Base-by-base conservation (phyloP, 2,113 vertebrate genomes). In the Pantherophis guttatus region DNA sequence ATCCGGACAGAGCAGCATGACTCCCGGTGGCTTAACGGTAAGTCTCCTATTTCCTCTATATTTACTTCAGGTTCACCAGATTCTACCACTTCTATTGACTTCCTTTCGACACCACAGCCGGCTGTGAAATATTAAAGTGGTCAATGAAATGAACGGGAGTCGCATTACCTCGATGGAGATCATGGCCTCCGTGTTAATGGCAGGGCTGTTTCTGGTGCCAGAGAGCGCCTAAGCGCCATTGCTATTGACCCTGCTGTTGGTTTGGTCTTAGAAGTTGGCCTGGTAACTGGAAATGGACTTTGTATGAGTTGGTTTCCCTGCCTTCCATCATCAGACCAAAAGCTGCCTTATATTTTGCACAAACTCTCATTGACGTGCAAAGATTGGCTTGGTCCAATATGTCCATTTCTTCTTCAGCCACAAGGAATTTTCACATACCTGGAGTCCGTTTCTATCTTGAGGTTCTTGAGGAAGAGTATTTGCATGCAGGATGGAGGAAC, bases 1-100 rank as follows among this genome's bases (percentile, higher is more conserved):
- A 99, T 99, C 97, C 98, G 99, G 95, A 99, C 99, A 0, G 99
- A 99, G 96, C 99, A 99, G 96, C 99, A 99, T 4, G 99, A 99
- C 94, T 99, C 99, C 86, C 97, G 99, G 44, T 99, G 99, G 99
- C 98, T 99, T 54, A 99, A 99, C 91, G 99, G 99, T 99, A 99
- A 97, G 98, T 97, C 94, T 94, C 86, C 57, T 48, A 0, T 62
- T 17, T 55, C 88, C 95, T 90, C 62, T 91, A n/a, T 89, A 4
- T 23, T 26, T 52, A 12, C 26, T 62, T 65, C 23, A 11, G 5
- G 29, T 50, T 29, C 19, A 21, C 15, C 53, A n/a, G 50, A 90
- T 15, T 1, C 93, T 91, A 92, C 89, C 88, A 44, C 33, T n/a
- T n/a, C n/a, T 89, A 88, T 94, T 92, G 88, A 39, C 39, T 86